Evolutionary conservation across 2,888 invertebrate genomes (phyloP), one percentile per base, ranked within the genome.

Genomic region (Drosophila demipolita): DNA sequence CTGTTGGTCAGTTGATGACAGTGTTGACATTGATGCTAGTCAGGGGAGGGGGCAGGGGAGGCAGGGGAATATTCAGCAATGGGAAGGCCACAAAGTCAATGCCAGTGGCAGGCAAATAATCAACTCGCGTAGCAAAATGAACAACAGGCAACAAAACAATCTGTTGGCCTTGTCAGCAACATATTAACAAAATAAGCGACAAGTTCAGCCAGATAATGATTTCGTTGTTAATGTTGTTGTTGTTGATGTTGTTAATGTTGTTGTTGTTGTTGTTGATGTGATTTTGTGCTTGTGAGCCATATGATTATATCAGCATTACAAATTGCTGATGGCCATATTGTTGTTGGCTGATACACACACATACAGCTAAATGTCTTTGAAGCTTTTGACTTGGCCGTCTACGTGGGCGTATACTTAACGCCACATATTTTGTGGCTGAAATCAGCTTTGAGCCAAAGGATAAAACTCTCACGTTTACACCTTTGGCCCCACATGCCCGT

Each of bases 291-390:
- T 36, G 35, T 53, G 35, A 15, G 57, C 73, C 55, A 57, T 75
- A 72, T 52, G 71, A 83, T 85, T 88, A 75, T 59, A 54, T 32
- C 66, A 40, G 73, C 53, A 73, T 73, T 70, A 88, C 83, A 86
- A 86, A 75, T 75, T 73, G 85, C 82, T 84, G 72, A 54, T 66
- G 81, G 55, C 65, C 66, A 84, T 61, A 58, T 68, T 83, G 58
- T 61, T 66, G 66, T 61, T 75, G 65, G 23, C 45, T 45, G 33
- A 8, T 2, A 45, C 20, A 23, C 20, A 45, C 6, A 40, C 45
- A 20, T 7, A 15, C 8, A n/a, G 17, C 17, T 1, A 23, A 23
- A 45, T 2, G 23, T 23, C 26, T 36, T 38, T 50, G 49, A 35
- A 59, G 66, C 54, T 68, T 70, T 67, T 68, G 26, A 35, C 17